Conservation (phyloP, 2,113 vertebrate genomes). For the Epinephelus cyanopodus region DNA sequence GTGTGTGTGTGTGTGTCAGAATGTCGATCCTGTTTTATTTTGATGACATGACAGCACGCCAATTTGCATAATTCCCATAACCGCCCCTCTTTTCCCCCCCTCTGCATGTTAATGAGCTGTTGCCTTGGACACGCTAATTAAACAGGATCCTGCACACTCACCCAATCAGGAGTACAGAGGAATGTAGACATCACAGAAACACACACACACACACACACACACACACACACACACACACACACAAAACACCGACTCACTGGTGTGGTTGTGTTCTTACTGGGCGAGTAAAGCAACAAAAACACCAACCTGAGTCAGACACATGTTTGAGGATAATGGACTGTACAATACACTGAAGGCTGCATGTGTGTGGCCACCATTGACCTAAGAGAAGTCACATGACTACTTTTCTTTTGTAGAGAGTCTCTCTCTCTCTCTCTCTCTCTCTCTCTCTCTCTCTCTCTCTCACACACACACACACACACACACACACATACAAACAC, state of each 20-base stretch:
- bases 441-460: background rate
- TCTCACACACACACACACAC: too few species aligned
- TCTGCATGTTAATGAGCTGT: constrained; percentile 60
- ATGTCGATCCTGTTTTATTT: constrained; percentile 31
- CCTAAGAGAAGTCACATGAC: background rate
- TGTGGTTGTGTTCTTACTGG: background rate
- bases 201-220: constrained; percentile 6
- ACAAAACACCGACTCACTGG: constrained; percentile 12
- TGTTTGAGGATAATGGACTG: background rate
- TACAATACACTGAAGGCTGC: background rate
- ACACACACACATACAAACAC: constrained; percentile 26
- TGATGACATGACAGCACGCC: constrained; percentile 34
- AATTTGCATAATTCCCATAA: constrained; percentile 64
- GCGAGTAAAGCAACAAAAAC: background rate
- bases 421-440: background rate
- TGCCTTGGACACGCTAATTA: constrained; percentile 60
- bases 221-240: constrained; percentile 9
- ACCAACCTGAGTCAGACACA: background rate
- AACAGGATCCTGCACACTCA: constrained; percentile 54
- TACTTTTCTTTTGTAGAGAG: background rate
- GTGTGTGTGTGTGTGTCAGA: constrained; percentile 31
- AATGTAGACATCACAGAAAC: constrained; percentile 57
- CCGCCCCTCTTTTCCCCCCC: constrained; percentile 26
- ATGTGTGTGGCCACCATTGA: constrained; percentile 1
- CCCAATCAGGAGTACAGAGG: constrained; percentile 37